phyloP scores from a whole-genome alignment of 2,113 vertebrate species.

The Petroica traversi region DNA sequence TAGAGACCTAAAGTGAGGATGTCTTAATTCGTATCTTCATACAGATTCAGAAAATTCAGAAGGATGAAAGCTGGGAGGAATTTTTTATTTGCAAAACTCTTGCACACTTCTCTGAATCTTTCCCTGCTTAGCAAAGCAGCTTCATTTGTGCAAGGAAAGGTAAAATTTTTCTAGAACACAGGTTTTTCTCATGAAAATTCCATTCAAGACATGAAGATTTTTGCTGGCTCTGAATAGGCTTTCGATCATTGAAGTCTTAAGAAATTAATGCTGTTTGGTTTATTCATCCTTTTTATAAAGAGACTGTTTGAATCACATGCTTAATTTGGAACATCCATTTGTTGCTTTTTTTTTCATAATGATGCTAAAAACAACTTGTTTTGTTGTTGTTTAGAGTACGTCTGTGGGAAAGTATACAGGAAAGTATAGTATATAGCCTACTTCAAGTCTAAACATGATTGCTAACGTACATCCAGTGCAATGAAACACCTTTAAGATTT shows the following conservation, averaged over 20 bases:
- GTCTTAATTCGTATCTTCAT: not conserved
- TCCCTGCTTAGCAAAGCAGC: not conserved
- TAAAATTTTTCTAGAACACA: not conserved
- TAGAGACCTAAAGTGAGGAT: not conserved
- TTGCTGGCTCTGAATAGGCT: not conserved
- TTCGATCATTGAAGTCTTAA: not conserved
- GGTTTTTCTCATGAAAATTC: not conserved
- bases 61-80: not conserved
- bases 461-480: conserved; percentile 28
- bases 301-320: conserved; percentile 16
- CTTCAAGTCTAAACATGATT: conserved; percentile 65
- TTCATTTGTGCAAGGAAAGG: not conserved
- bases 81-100: not conserved
- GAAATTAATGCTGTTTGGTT: not conserved
- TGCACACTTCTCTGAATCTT: not conserved
- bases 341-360: not conserved
- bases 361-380: conserved; percentile 58
- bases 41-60: not conserved
- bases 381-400: conserved; percentile 55
- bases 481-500: conserved; percentile 42
- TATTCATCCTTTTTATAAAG: conserved; percentile 17
- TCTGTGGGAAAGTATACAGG: conserved; percentile 66
- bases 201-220: not conserved
- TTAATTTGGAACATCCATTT: conserved; percentile 22
- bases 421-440: conserved; percentile 12